Evolutionary conservation across 1,140 invertebrate genomes (phyloP), one percentile per base, ranked within the genome.

Genomic region (Neodiprion lecontei): DNA sequence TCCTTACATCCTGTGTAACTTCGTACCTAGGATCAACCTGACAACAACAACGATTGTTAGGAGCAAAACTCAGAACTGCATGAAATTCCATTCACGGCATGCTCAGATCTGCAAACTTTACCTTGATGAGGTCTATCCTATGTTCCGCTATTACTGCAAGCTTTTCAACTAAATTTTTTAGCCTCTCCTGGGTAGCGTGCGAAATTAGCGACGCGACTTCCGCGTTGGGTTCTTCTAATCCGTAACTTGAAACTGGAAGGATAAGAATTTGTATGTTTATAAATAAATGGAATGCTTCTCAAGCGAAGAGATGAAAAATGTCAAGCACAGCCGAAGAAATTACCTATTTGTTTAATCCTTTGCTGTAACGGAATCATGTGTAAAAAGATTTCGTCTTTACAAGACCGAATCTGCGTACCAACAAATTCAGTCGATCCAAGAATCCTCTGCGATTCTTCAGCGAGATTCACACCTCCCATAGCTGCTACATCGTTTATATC

Each of bases 401-500:
- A 98, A 0, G 97, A 98, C 78, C 97, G 88, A 74, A 98, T 98
- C 88, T 99, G 97, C 0, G 97, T 97, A 9, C 97, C 97, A 74
- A 99, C 96, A 87, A 97, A 95, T 83, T 99, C 97, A 7, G 97
- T 97, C 5, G 96, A 96, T 4, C 97, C 97, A 48, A 99, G 90
- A 82, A 99, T 99, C 87, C 96, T 94, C 85, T 98, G 96, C 71
- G 95, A 95, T 89, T 99, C 98, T 89, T 99, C 98, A 1, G 96
- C 95, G 79, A 99, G 90, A 89, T 99, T 99, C n/a, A 99, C 97
- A 47, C 98, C 98, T 80, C 98, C 98, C 98, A 99, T 99, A 8
- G 97, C 97, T 28, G 98, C 97, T 0, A 99, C 98, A 91, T 99
- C 98, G 84, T 99, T 99, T 78, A 99, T 98, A 86, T 98, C 96